Evolutionary conservation across 2,113 vertebrate genomes (phyloP).

Genomic region (Talpa occidentalis): DNA sequence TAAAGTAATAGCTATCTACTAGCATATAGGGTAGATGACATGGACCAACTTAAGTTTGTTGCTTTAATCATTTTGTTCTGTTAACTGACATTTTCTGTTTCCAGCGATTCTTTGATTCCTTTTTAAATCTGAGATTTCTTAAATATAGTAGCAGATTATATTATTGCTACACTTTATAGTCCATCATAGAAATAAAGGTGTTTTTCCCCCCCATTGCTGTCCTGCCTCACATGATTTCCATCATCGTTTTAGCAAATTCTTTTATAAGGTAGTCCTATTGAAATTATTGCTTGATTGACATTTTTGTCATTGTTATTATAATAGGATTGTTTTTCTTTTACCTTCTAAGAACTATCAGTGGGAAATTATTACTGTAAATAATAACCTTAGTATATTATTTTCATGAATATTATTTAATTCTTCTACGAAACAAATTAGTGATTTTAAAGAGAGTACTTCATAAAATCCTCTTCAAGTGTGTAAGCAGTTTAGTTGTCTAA

Average conservation of each 20-base stretch:
- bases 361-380: neutral
- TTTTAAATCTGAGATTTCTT: neutral
- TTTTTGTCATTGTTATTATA: conserved; percentile 12
- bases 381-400: neutral
- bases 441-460: conserved; percentile 45
- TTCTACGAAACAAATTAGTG: conserved; percentile 35
- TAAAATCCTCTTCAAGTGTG: neutral
- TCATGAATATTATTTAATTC: conserved; percentile 29
- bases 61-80: neutral
- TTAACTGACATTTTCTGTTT: conserved; percentile 20
- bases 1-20: conserved; percentile 19
- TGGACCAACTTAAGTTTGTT: conserved; percentile 55
- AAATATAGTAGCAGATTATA: conserved; percentile 3
- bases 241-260: neutral
- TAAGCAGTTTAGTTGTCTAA: neutral
- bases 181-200: neutral
- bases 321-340: neutral
- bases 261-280: neutral
- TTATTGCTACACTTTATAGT: conserved; percentile 4
- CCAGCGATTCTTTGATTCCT: neutral
- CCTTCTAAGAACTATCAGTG: neutral
- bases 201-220: neutral
- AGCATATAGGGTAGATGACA: neutral
- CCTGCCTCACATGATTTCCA: neutral
- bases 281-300: conserved; percentile 13